Evolutionary conservation across 2,113 vertebrate genomes (phyloP).

Genomic region (Perca fluviatilis): DNA sequence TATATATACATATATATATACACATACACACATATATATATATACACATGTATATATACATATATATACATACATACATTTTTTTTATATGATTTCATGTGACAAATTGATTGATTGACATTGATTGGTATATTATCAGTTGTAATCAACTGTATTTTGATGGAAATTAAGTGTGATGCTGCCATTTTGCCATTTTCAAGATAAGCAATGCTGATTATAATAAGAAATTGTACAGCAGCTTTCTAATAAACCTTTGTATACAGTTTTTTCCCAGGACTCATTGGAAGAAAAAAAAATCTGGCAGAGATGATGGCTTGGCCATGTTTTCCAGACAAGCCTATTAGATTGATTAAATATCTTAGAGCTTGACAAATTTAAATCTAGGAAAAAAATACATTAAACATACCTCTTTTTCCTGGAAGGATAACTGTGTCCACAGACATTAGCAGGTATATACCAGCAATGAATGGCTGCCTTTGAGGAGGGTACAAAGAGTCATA

Average conservation of each 20-base stretch:
- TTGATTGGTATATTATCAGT: no score
- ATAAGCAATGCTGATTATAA: not conserved
- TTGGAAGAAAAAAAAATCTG: not conserved
- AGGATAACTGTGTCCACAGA: slow-evolving; percentile 92
- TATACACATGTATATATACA: no score
- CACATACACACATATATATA: no score
- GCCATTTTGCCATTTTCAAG: not conserved
- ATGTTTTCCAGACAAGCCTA: not conserved
- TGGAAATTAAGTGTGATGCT: not conserved
- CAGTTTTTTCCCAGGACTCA: not conserved
- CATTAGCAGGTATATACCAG: slow-evolving; percentile 98
- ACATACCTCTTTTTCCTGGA: slow-evolving; percentile 91
- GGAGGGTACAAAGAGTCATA: slow-evolving; percentile 15
- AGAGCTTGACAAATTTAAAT: not conserved
- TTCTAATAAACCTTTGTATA: not conserved
- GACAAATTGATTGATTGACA: no score
- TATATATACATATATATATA: no score
- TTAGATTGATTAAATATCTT: no score
- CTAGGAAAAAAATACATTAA: not conserved
- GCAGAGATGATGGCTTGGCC: not conserved
- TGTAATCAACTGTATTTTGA: not conserved
- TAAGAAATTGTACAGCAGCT: not conserved
- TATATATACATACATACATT: no score
- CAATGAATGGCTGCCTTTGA: slow-evolving; percentile 94
- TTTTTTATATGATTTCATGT: no score